A percentile compares a stretch with the other conserved stretches of the same genome.
These are phyloP conservation scores for Cephonodes hylas DNA, from an alignment of 2,888 invertebrate genomes.

Conservation along the genomic window DNA sequence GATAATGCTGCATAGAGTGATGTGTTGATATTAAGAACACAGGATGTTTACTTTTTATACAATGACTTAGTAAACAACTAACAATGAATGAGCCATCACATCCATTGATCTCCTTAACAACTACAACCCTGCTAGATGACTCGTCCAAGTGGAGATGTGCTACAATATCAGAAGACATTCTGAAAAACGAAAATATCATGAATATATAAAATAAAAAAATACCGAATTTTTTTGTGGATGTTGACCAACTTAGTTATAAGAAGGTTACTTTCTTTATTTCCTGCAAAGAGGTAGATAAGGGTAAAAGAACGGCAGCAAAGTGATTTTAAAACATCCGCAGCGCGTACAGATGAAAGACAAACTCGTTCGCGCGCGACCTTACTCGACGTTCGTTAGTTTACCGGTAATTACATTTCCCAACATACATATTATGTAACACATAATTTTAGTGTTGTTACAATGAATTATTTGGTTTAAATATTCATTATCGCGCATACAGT, in stretches of 20 bases:
- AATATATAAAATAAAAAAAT: background rate
- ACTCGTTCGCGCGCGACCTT: conserved; percentile 28
- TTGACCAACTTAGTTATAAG: background rate
- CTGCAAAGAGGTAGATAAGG: background rate
- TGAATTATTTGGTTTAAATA: background rate
- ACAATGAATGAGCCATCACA: conserved; percentile 88
- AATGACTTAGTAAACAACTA: conserved; percentile 84
- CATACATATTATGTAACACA: conserved; percentile 27
- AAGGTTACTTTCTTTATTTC: background rate
- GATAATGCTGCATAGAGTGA: conserved; percentile 86
- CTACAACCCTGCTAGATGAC: conserved; percentile 78
- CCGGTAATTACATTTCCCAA: conserved; percentile 29
- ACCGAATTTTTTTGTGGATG: background rate
- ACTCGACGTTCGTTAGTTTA: conserved; percentile 31
- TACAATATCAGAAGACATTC: conserved; percentile 84
- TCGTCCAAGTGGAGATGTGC: conserved; percentile 84
- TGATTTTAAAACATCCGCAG: conserved; percentile 14
- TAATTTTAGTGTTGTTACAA: conserved; percentile 5
- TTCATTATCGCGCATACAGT: too few relatives aligned
- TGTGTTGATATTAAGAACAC: conserved; percentile 85
- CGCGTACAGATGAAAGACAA: conserved; percentile 17
- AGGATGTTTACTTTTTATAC: conserved; percentile 80
- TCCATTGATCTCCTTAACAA: conserved; percentile 85
- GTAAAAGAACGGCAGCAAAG: background rate
- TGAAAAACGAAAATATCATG: conserved; percentile 39